Percentiles rank a stretch among this genome's conserved stretches.
phyloP scores from a whole-genome alignment of 2,797 vertebrate species.

The Rhinogobio ventralis region DNA sequence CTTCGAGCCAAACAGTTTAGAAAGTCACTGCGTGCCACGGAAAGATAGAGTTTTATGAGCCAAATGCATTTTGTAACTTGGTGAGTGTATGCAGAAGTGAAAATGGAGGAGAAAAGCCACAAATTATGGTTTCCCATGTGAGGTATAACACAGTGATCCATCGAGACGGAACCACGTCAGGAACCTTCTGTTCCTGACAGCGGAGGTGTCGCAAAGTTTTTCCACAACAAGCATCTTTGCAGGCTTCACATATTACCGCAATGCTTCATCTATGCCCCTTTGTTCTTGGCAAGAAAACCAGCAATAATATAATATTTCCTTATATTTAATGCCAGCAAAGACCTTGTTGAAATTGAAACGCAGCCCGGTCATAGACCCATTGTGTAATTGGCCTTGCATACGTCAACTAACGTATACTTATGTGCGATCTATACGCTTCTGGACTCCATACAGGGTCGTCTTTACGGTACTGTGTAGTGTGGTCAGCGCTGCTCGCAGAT shows the following conservation, averaged over 20 bases:
- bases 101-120: constrained; percentile 57
- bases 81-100: constrained; percentile 51
- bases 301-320: constrained; percentile 64
- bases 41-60: constrained; percentile 43
- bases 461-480: constrained; percentile 52
- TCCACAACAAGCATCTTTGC: constrained; percentile 14
- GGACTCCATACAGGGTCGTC: constrained; percentile 35
- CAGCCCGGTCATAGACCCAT: constrained; percentile 41
- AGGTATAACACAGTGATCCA: constrained; percentile 40
- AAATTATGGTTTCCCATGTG: constrained; percentile 58
- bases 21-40: constrained; percentile 31
- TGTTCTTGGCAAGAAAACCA: constrained; percentile 62
- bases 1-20: constrained; percentile 13
- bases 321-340: constrained; percentile 48
- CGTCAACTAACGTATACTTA: constrained; percentile 26
- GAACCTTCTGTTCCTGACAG: constrained; percentile 32
- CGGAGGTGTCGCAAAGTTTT: constrained; percentile 25
- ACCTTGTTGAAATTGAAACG: constrained; percentile 49
- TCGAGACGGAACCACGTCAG: background rate
- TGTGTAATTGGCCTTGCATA: constrained; percentile 43
- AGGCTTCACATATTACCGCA: background rate
- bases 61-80: constrained; percentile 42
- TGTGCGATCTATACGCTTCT: constrained; percentile 49
- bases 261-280: constrained; percentile 42
- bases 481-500: constrained; percentile 62